These are phyloP conservation scores for Philereme vetulata DNA, from an alignment of 2,888 invertebrate genomes.

Conservation along the genomic window DNA sequence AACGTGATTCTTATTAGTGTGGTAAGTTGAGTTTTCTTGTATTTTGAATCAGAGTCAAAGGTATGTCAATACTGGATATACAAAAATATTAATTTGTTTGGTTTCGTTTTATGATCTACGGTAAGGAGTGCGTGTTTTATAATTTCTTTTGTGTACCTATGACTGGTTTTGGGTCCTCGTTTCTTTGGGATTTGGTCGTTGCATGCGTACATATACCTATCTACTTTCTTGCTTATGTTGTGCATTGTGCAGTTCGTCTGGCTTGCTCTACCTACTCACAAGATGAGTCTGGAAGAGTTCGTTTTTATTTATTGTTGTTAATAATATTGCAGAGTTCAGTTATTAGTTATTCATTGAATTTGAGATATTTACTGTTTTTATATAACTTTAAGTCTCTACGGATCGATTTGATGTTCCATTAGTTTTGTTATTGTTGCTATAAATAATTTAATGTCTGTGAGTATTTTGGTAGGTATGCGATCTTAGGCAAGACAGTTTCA, in stretches of 20 bases:
- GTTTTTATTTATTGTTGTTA: neutral
- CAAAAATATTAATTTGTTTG: constrained; percentile 17
- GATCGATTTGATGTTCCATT: no score
- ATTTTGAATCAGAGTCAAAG: constrained; percentile 12
- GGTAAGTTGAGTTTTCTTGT: constrained; percentile 42
- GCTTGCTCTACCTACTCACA: constrained; percentile 3
- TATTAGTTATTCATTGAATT: neutral
- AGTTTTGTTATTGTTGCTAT: no score
- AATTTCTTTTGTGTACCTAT: constrained; percentile 40
- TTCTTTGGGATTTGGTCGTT: constrained; percentile 28
- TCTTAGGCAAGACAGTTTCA: no score
- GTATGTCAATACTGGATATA: no score
- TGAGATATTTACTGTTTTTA: no score
- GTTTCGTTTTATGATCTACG: constrained; percentile 13
- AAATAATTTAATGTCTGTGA: no score
- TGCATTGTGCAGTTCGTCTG: constrained; percentile 9
- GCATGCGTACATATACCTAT: constrained; percentile 22
- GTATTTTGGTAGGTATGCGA: no score
- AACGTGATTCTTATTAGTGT: constrained; percentile 46
- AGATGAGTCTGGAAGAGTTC: neutral
- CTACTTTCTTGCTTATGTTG: constrained; percentile 21
- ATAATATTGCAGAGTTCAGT: no score
- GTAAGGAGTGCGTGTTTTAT: constrained; percentile 19
- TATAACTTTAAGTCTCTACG: no score
- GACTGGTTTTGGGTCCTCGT: constrained; percentile 37